Evolutionary conservation across 2,888 invertebrate species (phyloP), one percentile per base, ranked within the genome.

Genomic region (Ernsta delagoae): DNA sequence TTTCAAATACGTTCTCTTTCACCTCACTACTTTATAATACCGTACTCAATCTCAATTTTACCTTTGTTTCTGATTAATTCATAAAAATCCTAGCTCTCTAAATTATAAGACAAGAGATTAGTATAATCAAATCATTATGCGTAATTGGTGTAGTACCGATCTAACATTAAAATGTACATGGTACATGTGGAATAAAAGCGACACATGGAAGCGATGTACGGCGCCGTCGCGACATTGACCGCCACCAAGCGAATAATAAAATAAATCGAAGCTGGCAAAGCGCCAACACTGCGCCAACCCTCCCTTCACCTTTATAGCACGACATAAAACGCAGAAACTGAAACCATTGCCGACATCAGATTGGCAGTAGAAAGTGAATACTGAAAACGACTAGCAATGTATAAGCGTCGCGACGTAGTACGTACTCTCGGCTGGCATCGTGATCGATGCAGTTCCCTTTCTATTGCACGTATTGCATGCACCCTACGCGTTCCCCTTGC

Each of bases 161-260:
- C 75, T 75, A 74, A 76, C 76, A 77, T 80, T 78, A 78, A 81
- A 80, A 80, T 78, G 79, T 75, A 83, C 82, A 74, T 76, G 78
- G 81, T 80, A 82, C 24, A 24, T 24, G 3, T 73, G 73, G 79
- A 77, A 81, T 74, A 73, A 79, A 77, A 82, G 74, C 79, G 85
- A 83, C 87, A 88, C 85, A 89, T 88, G 89, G 86, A 82, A 80
- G 79, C 82, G 79, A 78, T 79, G 84, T 82, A 64, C 80, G 87
- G 87, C 89, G 88, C 87, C 86, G 84, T 70, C 89, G 92, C 92
- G 92, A 92, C 92, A 92, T 90, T 92, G 92, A 92, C 92, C 92
- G 91, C 89, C 87, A 88, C 86, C 78, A 78, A 77, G 87, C 87
- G 90, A 88, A 91, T 90, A 90, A 92, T 92, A 92, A 92, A 90